A percentile compares a stretch with the other conserved stretches of the same genome.
phyloP scores from a whole-genome alignment of 2,888 invertebrate species.

The Rugalucina vietnamica region DNA sequence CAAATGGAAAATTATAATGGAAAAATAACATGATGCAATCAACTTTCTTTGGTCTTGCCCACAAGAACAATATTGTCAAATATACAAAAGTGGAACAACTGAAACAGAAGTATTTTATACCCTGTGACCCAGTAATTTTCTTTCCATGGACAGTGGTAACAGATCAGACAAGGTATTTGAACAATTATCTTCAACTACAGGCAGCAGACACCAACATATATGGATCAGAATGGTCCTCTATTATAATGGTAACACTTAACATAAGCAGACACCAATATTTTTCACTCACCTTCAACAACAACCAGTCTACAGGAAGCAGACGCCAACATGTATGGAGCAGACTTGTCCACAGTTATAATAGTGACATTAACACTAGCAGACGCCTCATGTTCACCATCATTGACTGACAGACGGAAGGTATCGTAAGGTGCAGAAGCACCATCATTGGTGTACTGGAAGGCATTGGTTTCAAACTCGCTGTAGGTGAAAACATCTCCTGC shows the following conservation, averaged over 20 bases:
- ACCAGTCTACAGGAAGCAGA: slow-evolving; percentile 72
- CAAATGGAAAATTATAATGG: too few relatives aligned
- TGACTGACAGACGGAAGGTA: slow-evolving; percentile 68
- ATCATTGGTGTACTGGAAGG: slow-evolving; percentile 77
- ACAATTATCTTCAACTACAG: neutral
- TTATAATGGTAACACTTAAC: neutral
- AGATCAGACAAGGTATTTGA: neutral
- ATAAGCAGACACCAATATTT: too few relatives aligned
- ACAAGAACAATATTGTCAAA: too few relatives aligned
- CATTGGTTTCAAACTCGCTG: slow-evolving; percentile 66
- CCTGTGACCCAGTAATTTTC: too few relatives aligned
- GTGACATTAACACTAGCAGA: slow-evolving; percentile 64
- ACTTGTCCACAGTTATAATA: slow-evolving; percentile 73
- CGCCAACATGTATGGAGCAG: slow-evolving; percentile 71
- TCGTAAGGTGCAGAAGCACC: slow-evolving; percentile 65
- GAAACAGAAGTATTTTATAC: too few relatives aligned
- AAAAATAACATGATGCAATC: too few relatives aligned
- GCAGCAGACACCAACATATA: slow-evolving; percentile 3
- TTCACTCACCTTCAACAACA: slow-evolving; percentile 74
- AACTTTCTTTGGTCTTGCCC: too few relatives aligned
- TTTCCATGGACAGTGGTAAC: too few relatives aligned
- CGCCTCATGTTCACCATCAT: slow-evolving; percentile 74
- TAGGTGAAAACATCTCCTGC: slow-evolving; percentile 77
- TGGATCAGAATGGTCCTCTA: neutral
- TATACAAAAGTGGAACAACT: too few relatives aligned